Conservation (phyloP, 2,797 vertebrate genomes). For the Melanotaenia nigrans region DNA sequence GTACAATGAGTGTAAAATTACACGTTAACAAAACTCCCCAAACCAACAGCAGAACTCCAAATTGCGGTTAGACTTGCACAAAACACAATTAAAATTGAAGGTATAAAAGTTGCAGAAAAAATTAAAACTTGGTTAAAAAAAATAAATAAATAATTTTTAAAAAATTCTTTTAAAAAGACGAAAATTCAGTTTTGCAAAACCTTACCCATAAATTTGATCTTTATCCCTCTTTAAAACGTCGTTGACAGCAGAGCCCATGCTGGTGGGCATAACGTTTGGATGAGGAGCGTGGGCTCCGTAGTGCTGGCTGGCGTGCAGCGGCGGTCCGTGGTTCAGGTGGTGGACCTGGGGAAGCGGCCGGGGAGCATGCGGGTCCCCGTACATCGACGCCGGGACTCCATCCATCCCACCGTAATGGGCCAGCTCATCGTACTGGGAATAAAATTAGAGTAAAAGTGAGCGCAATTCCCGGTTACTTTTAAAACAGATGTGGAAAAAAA, state of each 20-base stretch:
- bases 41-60: slow-evolving; percentile 53
- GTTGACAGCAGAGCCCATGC: slow-evolving; percentile 99
- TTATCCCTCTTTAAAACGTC: slow-evolving; percentile 99
- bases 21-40: slow-evolving; percentile 64
- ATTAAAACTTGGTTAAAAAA: slow-evolving; percentile 17
- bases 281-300: slow-evolving; percentile 98
- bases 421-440: slow-evolving; percentile 98
- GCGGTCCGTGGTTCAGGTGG: slow-evolving; percentile 99
- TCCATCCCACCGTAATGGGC: slow-evolving; percentile 99
- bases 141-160: neutral
- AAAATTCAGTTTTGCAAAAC: slow-evolving; percentile 53
- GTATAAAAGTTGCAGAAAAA: slow-evolving; percentile 1
- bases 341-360: slow-evolving; percentile 98
- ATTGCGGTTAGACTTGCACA: slow-evolving; percentile 42
- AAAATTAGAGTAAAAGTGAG: slow-evolving; percentile 72
- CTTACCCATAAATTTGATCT: slow-evolving; percentile 99
- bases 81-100: slow-evolving; percentile 43
- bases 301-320: slow-evolving; percentile 98
- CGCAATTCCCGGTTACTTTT: slow-evolving; percentile 46
- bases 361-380: slow-evolving; percentile 97
- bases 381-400: slow-evolving; percentile 98
- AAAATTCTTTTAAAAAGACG: neutral
- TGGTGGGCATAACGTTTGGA: slow-evolving; percentile 98
- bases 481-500: slow-evolving; percentile 49
- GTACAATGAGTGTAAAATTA: slow-evolving; percentile 71